Evolutionary conservation across 2,888 invertebrate species (phyloP).

Genomic region (Spodoptera picta): DNA sequence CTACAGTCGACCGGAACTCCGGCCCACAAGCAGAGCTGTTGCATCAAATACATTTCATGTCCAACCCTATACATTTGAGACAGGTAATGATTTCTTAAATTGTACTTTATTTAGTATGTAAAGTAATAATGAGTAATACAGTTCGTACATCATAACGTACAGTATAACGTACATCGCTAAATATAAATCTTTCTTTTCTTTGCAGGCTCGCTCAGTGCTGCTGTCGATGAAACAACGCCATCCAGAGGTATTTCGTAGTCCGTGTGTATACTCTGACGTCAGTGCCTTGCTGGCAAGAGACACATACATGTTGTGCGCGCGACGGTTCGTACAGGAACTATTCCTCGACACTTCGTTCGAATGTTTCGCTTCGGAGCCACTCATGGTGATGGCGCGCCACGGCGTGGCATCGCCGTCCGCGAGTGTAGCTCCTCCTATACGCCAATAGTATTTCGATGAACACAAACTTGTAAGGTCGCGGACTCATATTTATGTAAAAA

Average conservation of each 20-base stretch:
- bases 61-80: constrained; percentile 82
- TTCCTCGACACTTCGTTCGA: constrained; percentile 95
- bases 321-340: constrained; percentile 97
- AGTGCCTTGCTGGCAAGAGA: constrained; percentile 93
- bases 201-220: constrained; percentile 93
- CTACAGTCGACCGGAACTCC: constrained; percentile 54
- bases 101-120: too few relatives aligned
- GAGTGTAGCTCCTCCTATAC: constrained; percentile 18
- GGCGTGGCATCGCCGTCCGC: constrained; percentile 48
- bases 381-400: constrained; percentile 80
- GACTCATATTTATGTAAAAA: constrained; percentile 4
- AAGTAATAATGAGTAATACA: too few relatives aligned
- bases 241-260: constrained; percentile 93
- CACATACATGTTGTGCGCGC: constrained; percentile 94
- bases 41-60: constrained; percentile 80
- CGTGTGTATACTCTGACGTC: constrained; percentile 97
- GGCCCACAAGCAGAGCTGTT: constrained; percentile 76
- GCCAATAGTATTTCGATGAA: constrained; percentile 49
- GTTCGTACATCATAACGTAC: too few relatives aligned
- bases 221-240: constrained; percentile 92
- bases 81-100: constrained; percentile 64
- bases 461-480: constrained; percentile 18
- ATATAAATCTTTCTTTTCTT: constrained; percentile 22
- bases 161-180: neutral
- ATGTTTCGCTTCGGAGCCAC: constrained; percentile 86